Evolutionary conservation across 2,888 invertebrate genomes (phyloP).

Genomic region (Coleophora deauratella): DNA sequence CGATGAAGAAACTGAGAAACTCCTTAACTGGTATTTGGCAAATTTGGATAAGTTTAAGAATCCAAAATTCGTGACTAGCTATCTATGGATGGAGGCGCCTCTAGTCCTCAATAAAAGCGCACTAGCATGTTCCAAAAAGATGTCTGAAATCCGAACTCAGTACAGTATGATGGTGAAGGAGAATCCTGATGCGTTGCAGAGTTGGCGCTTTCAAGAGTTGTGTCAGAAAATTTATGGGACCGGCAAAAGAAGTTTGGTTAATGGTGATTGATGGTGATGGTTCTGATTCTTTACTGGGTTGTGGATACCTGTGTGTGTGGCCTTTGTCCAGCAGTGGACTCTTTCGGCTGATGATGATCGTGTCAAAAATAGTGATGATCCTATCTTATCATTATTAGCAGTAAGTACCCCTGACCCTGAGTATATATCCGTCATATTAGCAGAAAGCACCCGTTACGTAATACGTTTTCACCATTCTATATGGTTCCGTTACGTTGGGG

Average conservation of each 20-base stretch:
- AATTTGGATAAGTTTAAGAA: constrained; percentile 64
- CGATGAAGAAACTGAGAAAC: constrained; percentile 43
- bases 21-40: constrained; percentile 53
- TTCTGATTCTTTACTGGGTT: too few relatives aligned
- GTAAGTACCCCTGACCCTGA: too few relatives aligned
- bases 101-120: constrained; percentile 47
- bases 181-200: constrained; percentile 32
- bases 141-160: constrained; percentile 53
- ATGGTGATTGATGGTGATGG: neutral
- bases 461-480: too few relatives aligned
- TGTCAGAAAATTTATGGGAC: constrained; percentile 66
- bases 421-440: too few relatives aligned
- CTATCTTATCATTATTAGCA: too few relatives aligned
- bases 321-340: too few relatives aligned
- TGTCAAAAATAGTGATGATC: too few relatives aligned
- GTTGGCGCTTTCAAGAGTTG: constrained; percentile 50
- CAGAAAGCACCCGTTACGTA: too few relatives aligned
- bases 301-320: too few relatives aligned
- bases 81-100: constrained; percentile 56
- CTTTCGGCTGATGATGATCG: too few relatives aligned
- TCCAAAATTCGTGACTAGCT: constrained; percentile 51
- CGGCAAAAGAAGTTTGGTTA: constrained; percentile 34
- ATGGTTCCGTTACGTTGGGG: too few relatives aligned
- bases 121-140: constrained; percentile 54
- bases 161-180: constrained; percentile 54